Base-by-base conservation (phyloP, 2,888 invertebrate species). In the Pollenia angustigena region DNA sequence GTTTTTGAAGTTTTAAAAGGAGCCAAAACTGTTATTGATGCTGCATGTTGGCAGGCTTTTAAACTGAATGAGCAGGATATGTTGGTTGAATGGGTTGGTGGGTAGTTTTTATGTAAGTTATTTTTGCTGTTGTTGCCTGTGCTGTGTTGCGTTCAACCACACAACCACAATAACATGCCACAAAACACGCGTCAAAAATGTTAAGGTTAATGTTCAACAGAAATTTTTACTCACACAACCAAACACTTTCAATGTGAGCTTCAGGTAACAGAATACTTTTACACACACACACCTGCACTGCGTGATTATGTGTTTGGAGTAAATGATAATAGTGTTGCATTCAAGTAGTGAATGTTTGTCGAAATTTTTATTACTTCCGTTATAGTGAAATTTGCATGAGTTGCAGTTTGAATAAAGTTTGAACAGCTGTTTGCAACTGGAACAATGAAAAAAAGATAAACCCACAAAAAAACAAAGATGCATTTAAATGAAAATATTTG, bases 181-280 rank as follows among this genome's bases (percentile, higher is more conserved):
- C 92, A 92, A 91, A 91, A 91, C 92, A 91, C 90, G 92, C 91
- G 90, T 91, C 91, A 90, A 90, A 91, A 91, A 91, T 91, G 91
- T 92, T 91, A 91, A 90, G 89, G 89, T 89, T 89, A 85, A 84
- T 84, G 83, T 78, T 81, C 74, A 80, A 66, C 69, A 75, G 83
- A 69, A 80, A 46, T 62, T 18, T 72, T 62, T 74, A 75, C 85
- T 42, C n/a, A 40, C 60, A 62, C 60, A 60, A 11, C 6, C 12
- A 75, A 72, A 62, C 82, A 85, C 60, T 10, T 62, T 1, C 8
- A 4, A n/a, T 11, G 2, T 1, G 9, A 10, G 2, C 1, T 3
- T 62, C 42, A 16, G 68, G 79, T 80, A 58, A 62, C 44, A 60
- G 52, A 46, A 42, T 60, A 60, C 4, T 32, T 32, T n/a, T 18